A percentile compares a stretch with the other conserved stretches of the same genome.
phyloP scores from a whole-genome alignment of 2,888 invertebrate genomes.

The Pristionchus mayeri region DNA sequence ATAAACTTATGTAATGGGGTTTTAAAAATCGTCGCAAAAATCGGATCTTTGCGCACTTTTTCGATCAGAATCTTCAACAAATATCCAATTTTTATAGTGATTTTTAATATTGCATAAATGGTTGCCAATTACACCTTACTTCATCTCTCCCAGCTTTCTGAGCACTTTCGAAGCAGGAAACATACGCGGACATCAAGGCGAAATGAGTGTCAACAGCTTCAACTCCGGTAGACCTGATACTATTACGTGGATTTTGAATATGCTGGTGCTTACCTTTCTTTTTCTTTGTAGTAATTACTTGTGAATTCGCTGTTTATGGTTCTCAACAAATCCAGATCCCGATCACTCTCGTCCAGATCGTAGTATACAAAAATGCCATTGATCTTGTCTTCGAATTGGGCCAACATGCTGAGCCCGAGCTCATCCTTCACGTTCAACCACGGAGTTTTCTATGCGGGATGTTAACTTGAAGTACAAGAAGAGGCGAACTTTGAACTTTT shows the following conservation, averaged over 20 bases:
- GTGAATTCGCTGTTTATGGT: background rate
- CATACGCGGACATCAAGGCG: background rate
- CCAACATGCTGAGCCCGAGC: background rate
- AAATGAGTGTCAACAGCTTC: background rate
- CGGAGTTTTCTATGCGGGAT: background rate
- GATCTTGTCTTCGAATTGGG: background rate
- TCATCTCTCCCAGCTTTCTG: too few species aligned
- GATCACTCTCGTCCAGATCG: background rate
- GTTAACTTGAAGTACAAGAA: background rate
- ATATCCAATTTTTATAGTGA: too few species aligned
- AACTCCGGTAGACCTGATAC: background rate
- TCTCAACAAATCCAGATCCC: background rate
- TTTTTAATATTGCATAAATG: too few species aligned
- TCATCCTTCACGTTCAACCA: background rate
- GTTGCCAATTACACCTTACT: too few species aligned
- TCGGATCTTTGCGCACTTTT: too few species aligned
- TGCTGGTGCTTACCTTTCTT: background rate
- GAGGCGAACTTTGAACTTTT: background rate
- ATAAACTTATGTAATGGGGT: too few species aligned
- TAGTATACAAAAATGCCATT: background rate
- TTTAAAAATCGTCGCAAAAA: too few species aligned
- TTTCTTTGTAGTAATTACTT: background rate
- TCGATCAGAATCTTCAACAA: too few species aligned
- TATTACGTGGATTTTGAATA: too few species aligned
- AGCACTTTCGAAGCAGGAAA: too few species aligned